Base-by-base conservation (phyloP, 2,113 vertebrate genomes). In the Spea multiplicata region DNA sequence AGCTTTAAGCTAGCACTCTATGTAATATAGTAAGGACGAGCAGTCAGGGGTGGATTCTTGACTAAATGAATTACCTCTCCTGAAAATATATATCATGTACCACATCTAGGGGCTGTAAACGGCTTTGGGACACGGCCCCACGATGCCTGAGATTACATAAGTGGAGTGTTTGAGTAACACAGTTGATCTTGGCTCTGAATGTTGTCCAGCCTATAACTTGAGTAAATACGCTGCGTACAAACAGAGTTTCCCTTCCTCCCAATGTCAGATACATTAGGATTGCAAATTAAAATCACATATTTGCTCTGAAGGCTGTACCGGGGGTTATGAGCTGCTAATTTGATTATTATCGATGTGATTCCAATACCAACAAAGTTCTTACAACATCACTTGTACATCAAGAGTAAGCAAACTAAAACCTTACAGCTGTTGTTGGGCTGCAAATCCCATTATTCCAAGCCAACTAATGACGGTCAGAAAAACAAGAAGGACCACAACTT, bases 231-330 rank as follows among this genome's bases (percentile, higher is more conserved):
- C 53, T 30, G 14, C 6, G 53, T 14, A 12, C 53, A 49, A 71
- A 52, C 47, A 61, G 3, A 5, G 12, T 6, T 55, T 75, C 64
- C 52, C 69, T 78, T 61, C 57, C 66, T 14, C 55, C 67, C 76
- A 52, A 55, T 14, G 46, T 30, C 47, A 78, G 71, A 66, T 78
- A 65, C 45, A 65, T 55, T 71, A 46, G 48, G 48, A 65, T 65
- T 14, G 71, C 47, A 78, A 53, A 55, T 46, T 6, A 8, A 71
- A 72, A 50, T 78, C 61, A 53, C 59, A 78, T 78, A 72, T 72
- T 78, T 78, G 53, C 50, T 71, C 16, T 78, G 46, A 71, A 72
- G 61, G 76, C 49, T 71, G 48, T 71, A 50, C 69, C 9, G 10
- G 16, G 69, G n/a, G 4, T 14, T 44, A 16, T 48, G 45, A 10